Evolutionary conservation across 2,113 vertebrate genomes (phyloP), one percentile per base, ranked within the genome.

Genomic region (Rhodinocichla rosea): DNA sequence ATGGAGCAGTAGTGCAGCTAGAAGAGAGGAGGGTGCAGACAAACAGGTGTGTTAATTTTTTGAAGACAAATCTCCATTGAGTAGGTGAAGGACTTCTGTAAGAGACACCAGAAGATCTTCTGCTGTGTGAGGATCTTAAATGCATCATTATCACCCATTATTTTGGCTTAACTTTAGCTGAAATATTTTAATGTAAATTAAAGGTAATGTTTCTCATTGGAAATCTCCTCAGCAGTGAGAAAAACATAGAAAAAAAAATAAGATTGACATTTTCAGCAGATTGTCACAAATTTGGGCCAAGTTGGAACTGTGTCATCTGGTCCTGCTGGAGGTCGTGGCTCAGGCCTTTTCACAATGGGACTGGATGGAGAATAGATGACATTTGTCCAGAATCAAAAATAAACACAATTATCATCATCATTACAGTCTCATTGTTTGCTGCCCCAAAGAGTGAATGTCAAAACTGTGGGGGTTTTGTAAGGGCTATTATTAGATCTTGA

Each of bases 311-410:
- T 52, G 52, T 59, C 2, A 2, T 27, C 56, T 65, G 14, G 45
- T 79, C 50, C 32, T 69, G 24, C 4, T 2, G 33, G 53, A 90
- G 52, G 30, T 71, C 6, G 0, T 71, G 60, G 69, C 62, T 90
- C 83, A 82, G 63, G n/a, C 63, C 85, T 40, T 63, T 62, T 39
- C 32, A 44, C 57, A 62, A 47, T 1, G 4, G 19, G 20, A 27
- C 67, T 91, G 59, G 63, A 63, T 93, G 47, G 33, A 84, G 62
- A 92, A 87, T 57, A 33, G 70, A 62, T 92, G 77, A 86, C 76
- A 83, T 92, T 92, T 90, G 78, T 77, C 70, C 40, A 79, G 89
- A 91, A 90, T 68, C 85, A 94, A 95, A 95, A 95, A 90, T 90
- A 94, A 97, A 92, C 69, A 79, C 55, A 83, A 76, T 88, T 84